A percentile compares a stretch with the other conserved stretches of the same genome.
Evolutionary conservation across 2,113 vertebrate genomes (phyloP).

Genomic region (Tachuris rubrigastra): DNA sequence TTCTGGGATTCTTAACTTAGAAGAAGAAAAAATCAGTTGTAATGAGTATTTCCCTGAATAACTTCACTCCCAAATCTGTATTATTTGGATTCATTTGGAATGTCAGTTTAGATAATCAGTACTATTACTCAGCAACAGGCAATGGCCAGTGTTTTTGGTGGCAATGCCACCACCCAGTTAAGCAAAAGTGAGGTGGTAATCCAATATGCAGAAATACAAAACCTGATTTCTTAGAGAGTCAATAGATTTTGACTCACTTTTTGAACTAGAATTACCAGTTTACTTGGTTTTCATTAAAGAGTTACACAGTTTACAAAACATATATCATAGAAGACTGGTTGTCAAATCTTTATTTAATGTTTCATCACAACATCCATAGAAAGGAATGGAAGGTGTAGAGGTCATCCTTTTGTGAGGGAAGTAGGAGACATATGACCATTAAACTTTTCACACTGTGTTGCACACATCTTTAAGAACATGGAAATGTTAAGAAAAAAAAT

Average conservation of each 20-base stretch:
- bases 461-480: neutral
- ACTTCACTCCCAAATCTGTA: neutral
- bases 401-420: neutral
- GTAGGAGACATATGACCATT: neutral
- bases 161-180: neutral
- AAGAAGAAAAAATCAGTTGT: neutral
- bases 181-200: accelerated
- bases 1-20: neutral
- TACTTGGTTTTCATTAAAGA: neutral
- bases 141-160: neutral
- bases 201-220: neutral
- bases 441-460: neutral
- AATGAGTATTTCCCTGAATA: neutral
- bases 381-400: neutral
- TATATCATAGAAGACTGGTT: neutral
- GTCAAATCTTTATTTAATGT: neutral
- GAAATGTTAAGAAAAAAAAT: neutral
- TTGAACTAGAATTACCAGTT: neutral
- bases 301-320: neutral
- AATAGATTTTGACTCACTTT: neutral
- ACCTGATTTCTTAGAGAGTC: neutral
- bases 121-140: neutral
- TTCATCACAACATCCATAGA: neutral
- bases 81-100: neutral
- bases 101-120: neutral